phyloP scores from a whole-genome alignment of 1,140 invertebrate species.

The Camponotus vicinus region DNA sequence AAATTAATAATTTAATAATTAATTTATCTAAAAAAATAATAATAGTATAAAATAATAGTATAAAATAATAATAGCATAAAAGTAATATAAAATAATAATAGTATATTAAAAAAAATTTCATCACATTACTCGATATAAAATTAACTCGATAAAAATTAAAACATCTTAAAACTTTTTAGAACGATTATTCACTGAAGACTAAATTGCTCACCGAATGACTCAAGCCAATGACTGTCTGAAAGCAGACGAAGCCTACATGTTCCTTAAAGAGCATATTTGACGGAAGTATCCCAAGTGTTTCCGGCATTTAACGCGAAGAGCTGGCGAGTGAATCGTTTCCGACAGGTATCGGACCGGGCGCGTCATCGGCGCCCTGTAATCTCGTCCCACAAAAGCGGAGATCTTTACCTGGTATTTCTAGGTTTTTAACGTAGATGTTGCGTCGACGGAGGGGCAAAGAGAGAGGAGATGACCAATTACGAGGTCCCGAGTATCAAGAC shows the following conservation, averaged over 20 bases:
- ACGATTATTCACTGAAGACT: neutral
- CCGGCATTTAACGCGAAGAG: conserved; percentile 28
- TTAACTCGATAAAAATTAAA: neutral
- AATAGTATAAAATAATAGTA: no score
- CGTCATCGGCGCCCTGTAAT: conserved; percentile 71
- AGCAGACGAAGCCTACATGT: neutral
- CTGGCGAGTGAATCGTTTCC: conserved; percentile 63
- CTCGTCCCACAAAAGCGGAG: conserved; percentile 38
- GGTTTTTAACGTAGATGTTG: conserved; percentile 57
- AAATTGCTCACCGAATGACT: neutral
- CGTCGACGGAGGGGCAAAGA: neutral
- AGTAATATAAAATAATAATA: neutral
- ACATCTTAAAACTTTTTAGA: no score
- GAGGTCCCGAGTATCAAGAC: conserved; percentile 36
- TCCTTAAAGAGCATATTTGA: conserved; percentile 6
- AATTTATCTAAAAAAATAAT: no score
- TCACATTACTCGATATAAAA: neutral
- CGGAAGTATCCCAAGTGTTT: conserved; percentile 37
- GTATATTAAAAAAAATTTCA: neutral
- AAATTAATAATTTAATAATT: no score
- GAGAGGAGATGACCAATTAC: conserved; percentile 61
- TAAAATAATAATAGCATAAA: no score
- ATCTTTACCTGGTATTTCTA: conserved; percentile 73
- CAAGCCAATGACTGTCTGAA: neutral
- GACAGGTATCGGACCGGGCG: conserved; percentile 26